These are phyloP conservation scores for Oegoconia quadripuncta DNA, from an alignment of 2,888 invertebrate species.

Conservation along the genomic window DNA sequence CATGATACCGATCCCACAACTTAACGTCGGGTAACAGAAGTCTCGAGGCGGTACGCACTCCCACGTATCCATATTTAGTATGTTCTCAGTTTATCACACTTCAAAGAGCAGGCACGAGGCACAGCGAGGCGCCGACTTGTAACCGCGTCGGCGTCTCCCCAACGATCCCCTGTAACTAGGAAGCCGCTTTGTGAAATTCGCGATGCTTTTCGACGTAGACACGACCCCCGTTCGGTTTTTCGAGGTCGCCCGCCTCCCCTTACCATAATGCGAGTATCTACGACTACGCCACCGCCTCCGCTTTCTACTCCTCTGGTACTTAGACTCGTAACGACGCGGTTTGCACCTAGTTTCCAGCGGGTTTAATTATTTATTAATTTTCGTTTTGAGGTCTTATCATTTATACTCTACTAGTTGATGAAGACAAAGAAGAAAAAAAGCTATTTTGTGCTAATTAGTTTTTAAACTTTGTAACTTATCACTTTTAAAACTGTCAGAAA, in stretches of 20 bases:
- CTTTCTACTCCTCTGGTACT: conserved; percentile 37
- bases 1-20: too few species aligned
- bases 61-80: conserved; percentile 57
- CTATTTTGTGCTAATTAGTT: too few species aligned
- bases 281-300: conserved; percentile 24
- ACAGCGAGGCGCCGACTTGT: conserved; percentile 45
- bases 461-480: too few species aligned
- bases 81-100: conserved; percentile 68
- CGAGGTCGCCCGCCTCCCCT: conserved; percentile 61
- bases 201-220: conserved; percentile 61
- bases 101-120: conserved; percentile 61
- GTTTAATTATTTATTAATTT: conserved; percentile 65
- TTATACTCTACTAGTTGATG: too few species aligned
- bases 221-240: conserved; percentile 70
- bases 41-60: conserved; percentile 47
- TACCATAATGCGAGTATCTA: conserved; percentile 31
- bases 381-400: conserved; percentile 13
- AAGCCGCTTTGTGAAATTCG: conserved; percentile 73
- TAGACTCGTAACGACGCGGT: conserved; percentile 44
- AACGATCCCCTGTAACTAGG: conserved; percentile 52
- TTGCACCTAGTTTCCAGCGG: conserved; percentile 56
- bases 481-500: too few species aligned
- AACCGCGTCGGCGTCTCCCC: conserved; percentile 54
- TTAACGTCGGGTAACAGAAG: conserved; percentile 39
- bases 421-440: too few species aligned